phyloP scores from a whole-genome alignment of 1,140 invertebrate genomes.

The Aricia agestis region DNA sequence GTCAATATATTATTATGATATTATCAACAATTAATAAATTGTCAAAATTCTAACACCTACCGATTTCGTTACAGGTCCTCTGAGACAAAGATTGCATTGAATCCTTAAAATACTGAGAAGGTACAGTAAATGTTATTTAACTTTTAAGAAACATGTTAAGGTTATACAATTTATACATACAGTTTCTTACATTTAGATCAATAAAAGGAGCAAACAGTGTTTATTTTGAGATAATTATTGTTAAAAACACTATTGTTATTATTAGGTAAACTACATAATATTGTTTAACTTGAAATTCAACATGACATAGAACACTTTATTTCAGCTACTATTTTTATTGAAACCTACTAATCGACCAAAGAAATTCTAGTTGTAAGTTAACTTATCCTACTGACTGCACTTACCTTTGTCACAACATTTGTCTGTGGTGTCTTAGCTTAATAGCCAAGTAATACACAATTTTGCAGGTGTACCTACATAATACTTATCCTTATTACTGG shows the following conservation, averaged over 20 bases:
- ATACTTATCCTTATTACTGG: no score
- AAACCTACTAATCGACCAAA: neutral
- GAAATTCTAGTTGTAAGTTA: neutral
- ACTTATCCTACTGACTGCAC: neutral
- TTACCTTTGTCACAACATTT: neutral
- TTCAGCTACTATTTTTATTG: neutral
- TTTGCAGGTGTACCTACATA: no score
- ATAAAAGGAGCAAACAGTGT: slow-evolving; percentile 64
- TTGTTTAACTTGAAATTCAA: neutral
- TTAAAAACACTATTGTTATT: neutral
- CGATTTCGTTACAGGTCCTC: slow-evolving; percentile 42
- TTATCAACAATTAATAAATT: slow-evolving; percentile 55
- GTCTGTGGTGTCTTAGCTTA: no score
- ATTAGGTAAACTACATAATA: neutral
- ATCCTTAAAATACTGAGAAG: slow-evolving; percentile 62
- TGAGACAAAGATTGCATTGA: slow-evolving; percentile 76
- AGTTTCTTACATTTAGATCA: slow-evolving; percentile 60
- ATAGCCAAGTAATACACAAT: no score
- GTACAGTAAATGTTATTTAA: slow-evolving; percentile 63
- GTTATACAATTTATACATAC: slow-evolving; percentile 64
- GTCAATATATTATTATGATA: slow-evolving; percentile 73
- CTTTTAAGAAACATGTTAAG: slow-evolving; percentile 63
- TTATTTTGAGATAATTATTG: neutral
- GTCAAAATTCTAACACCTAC: slow-evolving; percentile 49
- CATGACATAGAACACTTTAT: neutral